Percentiles rank a stretch among this genome's conserved stretches.
Conservation (phyloP, 1,140 invertebrate genomes). For the Drosophila setifemur region DNA sequence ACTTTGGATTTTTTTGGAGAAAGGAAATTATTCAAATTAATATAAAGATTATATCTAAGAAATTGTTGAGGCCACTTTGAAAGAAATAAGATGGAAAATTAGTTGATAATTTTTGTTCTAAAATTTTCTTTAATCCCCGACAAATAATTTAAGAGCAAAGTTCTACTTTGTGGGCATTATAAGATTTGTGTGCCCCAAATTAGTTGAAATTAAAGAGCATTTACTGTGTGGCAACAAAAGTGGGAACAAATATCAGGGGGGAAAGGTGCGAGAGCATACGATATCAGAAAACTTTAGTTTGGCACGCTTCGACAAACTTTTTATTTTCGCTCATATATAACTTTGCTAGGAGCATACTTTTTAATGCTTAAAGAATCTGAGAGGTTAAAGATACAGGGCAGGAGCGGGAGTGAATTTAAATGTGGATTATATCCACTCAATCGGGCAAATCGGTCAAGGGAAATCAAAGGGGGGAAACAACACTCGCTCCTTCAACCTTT, state of each 20-base stretch:
- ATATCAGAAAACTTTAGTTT: conserved; percentile 48
- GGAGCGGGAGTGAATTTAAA: conserved; percentile 31
- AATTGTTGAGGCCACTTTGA: too few species aligned
- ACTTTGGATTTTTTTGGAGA: too few species aligned
- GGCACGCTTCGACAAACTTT: conserved; percentile 48
- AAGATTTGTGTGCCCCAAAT: background rate
- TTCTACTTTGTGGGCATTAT: too few species aligned
- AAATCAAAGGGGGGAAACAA: conserved; percentile 7
- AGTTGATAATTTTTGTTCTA: too few species aligned
- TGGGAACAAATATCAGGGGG: background rate
- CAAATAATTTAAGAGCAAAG: too few species aligned
- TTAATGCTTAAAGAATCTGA: conserved; percentile 34
- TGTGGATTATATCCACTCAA: conserved; percentile 41
- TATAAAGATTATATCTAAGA: too few species aligned
- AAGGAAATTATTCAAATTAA: too few species aligned
- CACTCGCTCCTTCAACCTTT: conserved; percentile 6
- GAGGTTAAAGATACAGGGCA: background rate
- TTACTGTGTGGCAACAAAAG: conserved; percentile 1
- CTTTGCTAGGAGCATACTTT: conserved; percentile 42
- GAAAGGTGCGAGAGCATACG: background rate
- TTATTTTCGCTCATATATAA: conserved; percentile 2
- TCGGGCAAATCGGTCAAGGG: conserved; percentile 41
- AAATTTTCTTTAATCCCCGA: too few species aligned
- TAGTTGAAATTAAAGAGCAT: background rate
- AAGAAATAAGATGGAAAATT: too few species aligned